Conservation (phyloP, 2,888 invertebrate genomes). For the Tenthredo scrophulariae region DNA sequence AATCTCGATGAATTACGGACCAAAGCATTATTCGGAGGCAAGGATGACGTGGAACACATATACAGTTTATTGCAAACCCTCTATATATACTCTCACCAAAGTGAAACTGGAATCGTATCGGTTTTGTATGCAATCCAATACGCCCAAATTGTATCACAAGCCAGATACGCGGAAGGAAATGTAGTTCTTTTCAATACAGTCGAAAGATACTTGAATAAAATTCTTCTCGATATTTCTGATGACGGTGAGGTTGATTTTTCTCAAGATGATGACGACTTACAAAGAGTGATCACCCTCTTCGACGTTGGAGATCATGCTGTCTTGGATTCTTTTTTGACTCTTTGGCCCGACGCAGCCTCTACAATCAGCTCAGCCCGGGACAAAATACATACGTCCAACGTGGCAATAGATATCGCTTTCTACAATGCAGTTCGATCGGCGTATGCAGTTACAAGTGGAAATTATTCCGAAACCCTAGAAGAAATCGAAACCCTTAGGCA, state of each 20-base stretch:
- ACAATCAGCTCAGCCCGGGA: neutral
- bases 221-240: neutral
- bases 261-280: neutral
- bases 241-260: neutral
- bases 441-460: neutral
- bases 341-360: neutral
- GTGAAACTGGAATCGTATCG: neutral
- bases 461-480: neutral
- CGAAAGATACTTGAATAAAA: neutral
- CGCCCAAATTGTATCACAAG: neutral
- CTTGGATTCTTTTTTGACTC: neutral
- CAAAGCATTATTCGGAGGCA: neutral
- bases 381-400: neutral
- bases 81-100: neutral
- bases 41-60: neutral
- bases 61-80: neutral
- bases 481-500: neutral
- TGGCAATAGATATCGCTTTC: neutral
- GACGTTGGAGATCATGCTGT: neutral
- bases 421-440: neutral
- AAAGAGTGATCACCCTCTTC: neutral
- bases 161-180: neutral
- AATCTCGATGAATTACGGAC: neutral
- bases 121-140: neutral
- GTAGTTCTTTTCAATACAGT: neutral